Evolutionary conservation across 2,797 vertebrate species (phyloP), one percentile per base, ranked within the genome.

Genomic region (Pseudochaenichthys georgianus): DNA sequence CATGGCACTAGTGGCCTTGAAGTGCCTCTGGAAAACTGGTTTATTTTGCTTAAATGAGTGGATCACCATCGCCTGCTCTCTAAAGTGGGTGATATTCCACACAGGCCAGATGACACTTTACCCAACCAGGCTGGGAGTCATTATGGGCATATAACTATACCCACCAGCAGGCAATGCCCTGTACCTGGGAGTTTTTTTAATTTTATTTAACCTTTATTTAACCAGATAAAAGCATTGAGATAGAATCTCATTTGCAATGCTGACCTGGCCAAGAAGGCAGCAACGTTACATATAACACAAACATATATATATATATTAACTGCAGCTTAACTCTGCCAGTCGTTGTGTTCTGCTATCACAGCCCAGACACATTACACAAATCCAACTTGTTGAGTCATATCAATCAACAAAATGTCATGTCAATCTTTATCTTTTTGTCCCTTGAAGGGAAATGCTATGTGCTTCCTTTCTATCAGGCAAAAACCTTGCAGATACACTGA

Each of bases 381-480:
- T 73, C 45, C 51, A 47, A 46, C 63, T 52, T 58, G 54, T 55
- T 76, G n/a, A 61, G 45, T 41, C 52, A 23, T 23, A 60, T 75
- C 41, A 67, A 50, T 77, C 68, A 68, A 43, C 68, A 54, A 38
- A 75, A 65, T 68, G 42, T 64, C 57, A 66, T 72, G 43, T 48
- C 64, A 73, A 13, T 80, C 52, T 75, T 70, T 68, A 72, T 78
- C 46, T 31, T 60, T 42, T 62, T 73, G 47, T 47, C 5, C 42
- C 64, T 67, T 23, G 10, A 67, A 75, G 67, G 67, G 38, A 69
- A 77, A 70, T 72, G 41, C 59, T 59, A 9, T 28, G 38, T 53
- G 46, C 41, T 46, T 28, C 54, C 17, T 67, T 66, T 67, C 53
- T 70, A 16, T 61, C 43, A 13, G 12, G 8, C 21, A 53, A 64